Evolutionary conservation across 2,113 vertebrate genomes (phyloP).

Genomic region (Crypturellus undulatus): DNA sequence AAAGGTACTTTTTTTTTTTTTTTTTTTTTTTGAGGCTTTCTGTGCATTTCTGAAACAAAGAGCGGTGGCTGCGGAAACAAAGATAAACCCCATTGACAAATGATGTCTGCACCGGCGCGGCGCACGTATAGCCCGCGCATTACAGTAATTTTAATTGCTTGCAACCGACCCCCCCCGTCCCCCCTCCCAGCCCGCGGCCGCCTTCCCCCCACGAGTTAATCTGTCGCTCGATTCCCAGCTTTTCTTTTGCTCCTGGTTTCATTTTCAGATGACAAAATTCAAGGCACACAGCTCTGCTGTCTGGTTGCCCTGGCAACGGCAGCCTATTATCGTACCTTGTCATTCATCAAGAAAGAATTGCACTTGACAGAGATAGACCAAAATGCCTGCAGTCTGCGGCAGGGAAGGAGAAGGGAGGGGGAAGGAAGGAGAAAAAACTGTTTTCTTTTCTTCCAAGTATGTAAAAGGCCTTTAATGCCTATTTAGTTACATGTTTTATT

Average conservation of each 20-base stretch:
- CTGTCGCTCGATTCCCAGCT: slow-evolving; percentile 85
- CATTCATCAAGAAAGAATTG: slow-evolving; percentile 98
- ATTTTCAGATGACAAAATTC: slow-evolving; percentile 90
- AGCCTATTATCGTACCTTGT: slow-evolving; percentile 98
- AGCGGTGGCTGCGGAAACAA: not conserved
- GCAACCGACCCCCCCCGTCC: slow-evolving; percentile 67
- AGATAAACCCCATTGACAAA: slow-evolving; percentile 40
- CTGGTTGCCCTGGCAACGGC: slow-evolving; percentile 95
- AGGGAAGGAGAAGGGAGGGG: not conserved
- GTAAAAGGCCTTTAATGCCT: slow-evolving; percentile 80
- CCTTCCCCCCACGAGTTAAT: slow-evolving; percentile 68
- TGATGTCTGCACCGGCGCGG: not conserved
- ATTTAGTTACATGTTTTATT: slow-evolving; percentile 80
- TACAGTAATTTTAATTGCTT: slow-evolving; percentile 78
- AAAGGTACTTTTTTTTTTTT: slow-evolving; percentile 14
- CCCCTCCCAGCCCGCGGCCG: not conserved
- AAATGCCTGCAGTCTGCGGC: slow-evolving; percentile 83
- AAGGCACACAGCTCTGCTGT: slow-evolving; percentile 91
- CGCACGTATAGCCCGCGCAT: not conserved
- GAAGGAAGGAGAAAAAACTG: slow-evolving; percentile 5
- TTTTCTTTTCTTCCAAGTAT: slow-evolving; percentile 79
- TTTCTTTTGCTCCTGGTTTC: slow-evolving; percentile 89
- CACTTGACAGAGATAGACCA: slow-evolving; percentile 88
- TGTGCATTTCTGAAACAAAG: slow-evolving; percentile 50
- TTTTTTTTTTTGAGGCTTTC: not conserved